These are phyloP conservation scores for Xestia c-nigrum DNA, from an alignment of 2,888 invertebrate species.

Conservation along the genomic window DNA sequence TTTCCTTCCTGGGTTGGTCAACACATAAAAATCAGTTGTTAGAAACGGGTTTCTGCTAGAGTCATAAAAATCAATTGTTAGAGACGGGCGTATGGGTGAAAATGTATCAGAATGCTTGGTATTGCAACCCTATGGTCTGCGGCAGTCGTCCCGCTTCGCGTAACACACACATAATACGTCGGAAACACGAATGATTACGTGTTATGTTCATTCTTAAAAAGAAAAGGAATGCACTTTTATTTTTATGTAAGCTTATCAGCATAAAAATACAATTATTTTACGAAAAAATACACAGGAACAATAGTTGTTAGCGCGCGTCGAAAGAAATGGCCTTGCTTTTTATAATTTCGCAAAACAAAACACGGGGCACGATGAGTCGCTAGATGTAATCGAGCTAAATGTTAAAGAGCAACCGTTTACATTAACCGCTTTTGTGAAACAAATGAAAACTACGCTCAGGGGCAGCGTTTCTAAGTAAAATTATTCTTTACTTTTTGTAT, in stretches of 20 bases:
- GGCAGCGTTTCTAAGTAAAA: constrained; percentile 75
- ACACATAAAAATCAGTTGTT: constrained; percentile 48
- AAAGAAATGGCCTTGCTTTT: constrained; percentile 64
- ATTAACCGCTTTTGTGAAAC: constrained; percentile 85
- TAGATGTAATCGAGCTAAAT: constrained; percentile 84
- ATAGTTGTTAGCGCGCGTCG: constrained; percentile 41
- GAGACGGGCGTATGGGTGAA: constrained; percentile 1
- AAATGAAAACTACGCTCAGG: constrained; percentile 84
- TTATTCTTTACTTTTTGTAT: constrained; percentile 73
- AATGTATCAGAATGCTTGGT: constrained; percentile 1
- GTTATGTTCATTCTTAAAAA: constrained; percentile 4
- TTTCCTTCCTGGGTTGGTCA: constrained; percentile 39
- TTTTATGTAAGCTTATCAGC: constrained; percentile 41
- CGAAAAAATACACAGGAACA: constrained; percentile 46
- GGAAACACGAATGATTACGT: constrained; percentile 9
- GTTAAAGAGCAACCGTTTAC: constrained; percentile 83
- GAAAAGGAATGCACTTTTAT: constrained; percentile 39
- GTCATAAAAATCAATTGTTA: constrained; percentile 27
- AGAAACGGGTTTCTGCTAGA: constrained; percentile 18
- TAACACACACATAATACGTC: neutral
- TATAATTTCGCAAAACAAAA: constrained; percentile 73
- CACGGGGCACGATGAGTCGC: constrained; percentile 71
- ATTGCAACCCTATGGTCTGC: neutral
- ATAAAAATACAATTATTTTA: constrained; percentile 30
- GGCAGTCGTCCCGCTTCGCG: neutral